Conservation (phyloP, 2,797 vertebrate species). For the Apodemus agrarius region DNA sequence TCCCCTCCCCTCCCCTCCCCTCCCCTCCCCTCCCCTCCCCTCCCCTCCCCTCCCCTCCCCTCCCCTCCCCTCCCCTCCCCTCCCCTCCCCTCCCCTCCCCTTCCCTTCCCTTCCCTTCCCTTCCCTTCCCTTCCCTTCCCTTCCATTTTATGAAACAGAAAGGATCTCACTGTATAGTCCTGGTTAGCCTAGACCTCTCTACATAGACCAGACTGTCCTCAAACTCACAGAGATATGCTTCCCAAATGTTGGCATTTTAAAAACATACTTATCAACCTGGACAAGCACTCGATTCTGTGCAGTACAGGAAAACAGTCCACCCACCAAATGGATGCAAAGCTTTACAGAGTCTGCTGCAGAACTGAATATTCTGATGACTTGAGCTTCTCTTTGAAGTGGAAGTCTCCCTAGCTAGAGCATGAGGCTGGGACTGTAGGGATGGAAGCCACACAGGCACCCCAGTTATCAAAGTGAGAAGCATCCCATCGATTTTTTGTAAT, state of each 20-base stretch:
- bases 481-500: neutral
- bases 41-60: accelerated
- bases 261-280: too few species aligned
- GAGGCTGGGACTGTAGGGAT: neutral
- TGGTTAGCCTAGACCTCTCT: neutral
- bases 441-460: accelerated
- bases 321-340: accelerated
- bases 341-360: neutral
- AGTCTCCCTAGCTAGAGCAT: too few species aligned
- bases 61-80: accelerated
- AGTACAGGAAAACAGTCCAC: too few species aligned
- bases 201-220: neutral
- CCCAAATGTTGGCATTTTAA: neutral
- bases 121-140: too few species aligned
- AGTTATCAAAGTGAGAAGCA: neutral
- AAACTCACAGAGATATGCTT: neutral
- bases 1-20: accelerated
- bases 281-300: neutral
- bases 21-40: accelerated
- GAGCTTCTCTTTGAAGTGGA: neutral
- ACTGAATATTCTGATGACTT: neutral
- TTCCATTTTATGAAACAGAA: neutral
- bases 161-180: neutral
- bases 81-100: too few species aligned
- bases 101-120: accelerated